Base-by-base conservation (phyloP, 2,888 invertebrate genomes). In the Tenthredo distinguenda region DNA sequence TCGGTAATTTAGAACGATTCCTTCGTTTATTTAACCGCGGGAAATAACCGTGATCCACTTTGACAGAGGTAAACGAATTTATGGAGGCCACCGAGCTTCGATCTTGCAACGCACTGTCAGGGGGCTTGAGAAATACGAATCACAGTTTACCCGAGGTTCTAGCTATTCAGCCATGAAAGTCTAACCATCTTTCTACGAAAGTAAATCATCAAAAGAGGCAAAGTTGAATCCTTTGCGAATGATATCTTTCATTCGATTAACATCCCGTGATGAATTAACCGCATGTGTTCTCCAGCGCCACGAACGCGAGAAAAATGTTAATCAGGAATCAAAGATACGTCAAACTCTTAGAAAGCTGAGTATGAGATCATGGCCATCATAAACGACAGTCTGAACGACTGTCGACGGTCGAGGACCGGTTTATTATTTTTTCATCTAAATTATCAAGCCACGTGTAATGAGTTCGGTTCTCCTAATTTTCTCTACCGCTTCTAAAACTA, bases 61-160 rank as follows among this genome's bases (percentile, higher is more conserved):
- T 83, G 65, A 71, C 71, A 31, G 31, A 83, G 83, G 83, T 83
- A 71, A 83, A 83, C 83, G 83, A 71, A 83, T 83, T 83, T 71
- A 83, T 83, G 21, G 83, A 83, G 83, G 47, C 83, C 71, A 68
- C 68, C 79, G 50, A 34, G 65, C 18, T 68, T 68, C 68, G 47
- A 83, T 83, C 31, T 50, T 34, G 47, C 34, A 31, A 68, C 68
- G 18, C 10, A 83, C 62, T 62, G 37, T n/a, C 26, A 37, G n/a
- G 26, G 21, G 34, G 47, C 68, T 81, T 43, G 4, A 47, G 47
- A 31, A 68, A 83, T 50, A 50, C 47, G 50, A 68, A 50, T 68
- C 18, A 31, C 47, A 37, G 47, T 83, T 43, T 7, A 34, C 47
- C 83, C 21, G 81, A 34, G 37, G 21, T 31, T 34, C 1, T 58